Base-by-base conservation (phyloP, 2,888 invertebrate genomes). In the Endotricha flammealis region DNA sequence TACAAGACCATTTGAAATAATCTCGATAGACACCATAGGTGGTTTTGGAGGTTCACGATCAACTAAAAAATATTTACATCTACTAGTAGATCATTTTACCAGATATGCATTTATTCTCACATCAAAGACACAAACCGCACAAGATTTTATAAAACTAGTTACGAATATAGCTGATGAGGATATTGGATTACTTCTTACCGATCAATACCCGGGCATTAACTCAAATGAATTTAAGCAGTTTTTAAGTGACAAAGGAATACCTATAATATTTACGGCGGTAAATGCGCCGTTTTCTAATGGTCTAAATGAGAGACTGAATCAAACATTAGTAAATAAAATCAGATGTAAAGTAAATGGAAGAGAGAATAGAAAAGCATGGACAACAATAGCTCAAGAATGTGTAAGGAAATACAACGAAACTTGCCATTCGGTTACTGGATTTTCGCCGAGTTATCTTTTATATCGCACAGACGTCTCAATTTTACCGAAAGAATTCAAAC, bases 221-320 rank as follows among this genome's bases (percentile, higher is more conserved):
- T 55, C 57, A 1, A 54, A 34, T 25, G 44, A 46, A 34, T 51
- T 48, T 10, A 48, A 53, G 32, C 6, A 12, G 2, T 47, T 39
- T 30, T 34, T 53, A 11, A 20, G 38, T 6, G 33, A 44, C n/a
- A 38, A 47, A 9, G 23, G 31, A 31, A 50, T 59, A 29, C 20
- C 32, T 29, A 38, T 65, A 17, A 32, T 66, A 23, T 66, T 64
- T 32, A 66, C 61, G 1, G 64, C 59, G 34, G 60, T n/a, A n/a
- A n/a, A n/a, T n/a, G n/a, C n/a, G n/a, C n/a, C n/a, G n/a, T n/a
- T n/a, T n/a, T n/a, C n/a, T n/a, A n/a, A n/a, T n/a, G n/a, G n/a
- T n/a, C n/a, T n/a, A n/a, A n/a, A n/a, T n/a, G n/a, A n/a, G n/a
- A n/a, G n/a, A n/a, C n/a, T n/a, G n/a, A n/a, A n/a, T n/a, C n/a